A percentile compares a stretch with the other conserved stretches of the same genome.
Evolutionary conservation across 2,888 invertebrate genomes (phyloP).

Genomic region (Aleiodes leptofemur): DNA sequence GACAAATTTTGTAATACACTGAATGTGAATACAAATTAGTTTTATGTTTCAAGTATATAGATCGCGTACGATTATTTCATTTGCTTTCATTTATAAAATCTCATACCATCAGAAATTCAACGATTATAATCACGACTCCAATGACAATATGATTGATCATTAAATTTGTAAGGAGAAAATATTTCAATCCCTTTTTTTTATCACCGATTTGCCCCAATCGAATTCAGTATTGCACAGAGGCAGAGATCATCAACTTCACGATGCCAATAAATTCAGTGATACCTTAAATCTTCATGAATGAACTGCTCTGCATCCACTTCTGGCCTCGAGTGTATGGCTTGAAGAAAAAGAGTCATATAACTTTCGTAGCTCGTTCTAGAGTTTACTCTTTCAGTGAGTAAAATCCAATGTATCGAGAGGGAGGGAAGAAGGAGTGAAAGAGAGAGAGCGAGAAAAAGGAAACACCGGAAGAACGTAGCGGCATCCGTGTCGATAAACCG

Average conservation of each 20-base stretch:
- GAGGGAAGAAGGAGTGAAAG: not conserved
- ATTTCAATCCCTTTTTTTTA: too few species aligned
- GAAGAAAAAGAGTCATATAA: conserved; percentile 13
- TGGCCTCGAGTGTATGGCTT: not conserved
- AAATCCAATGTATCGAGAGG: conserved; percentile 27
- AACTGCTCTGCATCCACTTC: conserved; percentile 3
- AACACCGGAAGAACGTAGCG: conserved; percentile 33
- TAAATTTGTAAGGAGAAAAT: too few species aligned
- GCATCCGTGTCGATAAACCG: conserved; percentile 40
- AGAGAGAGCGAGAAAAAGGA: conserved; percentile 6
- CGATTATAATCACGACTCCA: too few species aligned
- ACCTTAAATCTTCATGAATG: conserved; percentile 27
- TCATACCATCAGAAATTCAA: too few species aligned
- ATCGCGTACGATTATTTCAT: too few species aligned
- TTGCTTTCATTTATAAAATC: too few species aligned
- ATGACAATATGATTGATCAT: too few species aligned
- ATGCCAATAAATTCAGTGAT: not conserved
- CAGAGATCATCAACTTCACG: not conserved
- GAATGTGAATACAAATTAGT: too few species aligned
- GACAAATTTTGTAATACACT: not conserved
- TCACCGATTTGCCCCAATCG: too few species aligned
- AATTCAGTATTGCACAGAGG: too few species aligned
- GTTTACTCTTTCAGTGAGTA: conserved; percentile 11
- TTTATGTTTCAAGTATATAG: too few species aligned
- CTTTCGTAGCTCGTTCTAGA: conserved; percentile 1